Percentiles rank a stretch among this genome's conserved stretches.
Evolutionary conservation across 2,797 vertebrate species (phyloP).

Genomic region (Bovichtus diacanthus): DNA sequence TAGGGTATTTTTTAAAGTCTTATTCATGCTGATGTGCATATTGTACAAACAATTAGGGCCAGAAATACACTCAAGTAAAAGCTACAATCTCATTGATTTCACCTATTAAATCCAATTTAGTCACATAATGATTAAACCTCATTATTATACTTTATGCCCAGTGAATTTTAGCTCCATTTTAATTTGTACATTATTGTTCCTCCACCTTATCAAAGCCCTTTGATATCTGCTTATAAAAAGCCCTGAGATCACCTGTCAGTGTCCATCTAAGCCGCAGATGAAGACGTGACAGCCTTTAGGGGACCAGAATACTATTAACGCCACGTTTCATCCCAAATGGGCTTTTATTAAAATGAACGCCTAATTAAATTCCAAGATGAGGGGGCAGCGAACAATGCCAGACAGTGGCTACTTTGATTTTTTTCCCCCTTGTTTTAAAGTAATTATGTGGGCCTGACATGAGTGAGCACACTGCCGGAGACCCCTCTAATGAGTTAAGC

Average conservation of each 20-base stretch:
- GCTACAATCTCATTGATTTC: constrained; percentile 2
- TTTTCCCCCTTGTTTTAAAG: constrained; percentile 84
- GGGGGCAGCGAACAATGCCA: constrained; percentile 84
- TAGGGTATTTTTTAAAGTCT: neutral
- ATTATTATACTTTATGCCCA: constrained; percentile 43
- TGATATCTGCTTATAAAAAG: constrained; percentile 60
- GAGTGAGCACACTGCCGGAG: constrained; percentile 86
- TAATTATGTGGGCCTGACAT: constrained; percentile 88
- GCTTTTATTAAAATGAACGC: constrained; percentile 87
- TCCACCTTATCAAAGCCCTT: constrained; percentile 55
- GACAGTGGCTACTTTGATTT: constrained; percentile 86
- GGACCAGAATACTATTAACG: constrained; percentile 70
- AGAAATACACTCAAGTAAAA: neutral
- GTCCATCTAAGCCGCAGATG: constrained; percentile 75
- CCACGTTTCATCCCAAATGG: constrained; percentile 82
- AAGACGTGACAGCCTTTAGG: constrained; percentile 76
- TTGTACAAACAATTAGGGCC: neutral
- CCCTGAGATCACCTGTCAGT: constrained; percentile 76
- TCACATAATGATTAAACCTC: constrained; percentile 39
- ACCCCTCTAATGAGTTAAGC: constrained; percentile 88
- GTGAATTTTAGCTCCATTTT: constrained; percentile 35
- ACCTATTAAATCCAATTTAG: constrained; percentile 36
- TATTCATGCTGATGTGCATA: neutral
- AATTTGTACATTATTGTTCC: constrained; percentile 49
- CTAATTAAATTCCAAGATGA: constrained; percentile 89